A percentile compares a stretch with the other conserved stretches of the same genome.
phyloP scores from a whole-genome alignment of 2,797 vertebrate genomes.

The Lacerta agilis region DNA sequence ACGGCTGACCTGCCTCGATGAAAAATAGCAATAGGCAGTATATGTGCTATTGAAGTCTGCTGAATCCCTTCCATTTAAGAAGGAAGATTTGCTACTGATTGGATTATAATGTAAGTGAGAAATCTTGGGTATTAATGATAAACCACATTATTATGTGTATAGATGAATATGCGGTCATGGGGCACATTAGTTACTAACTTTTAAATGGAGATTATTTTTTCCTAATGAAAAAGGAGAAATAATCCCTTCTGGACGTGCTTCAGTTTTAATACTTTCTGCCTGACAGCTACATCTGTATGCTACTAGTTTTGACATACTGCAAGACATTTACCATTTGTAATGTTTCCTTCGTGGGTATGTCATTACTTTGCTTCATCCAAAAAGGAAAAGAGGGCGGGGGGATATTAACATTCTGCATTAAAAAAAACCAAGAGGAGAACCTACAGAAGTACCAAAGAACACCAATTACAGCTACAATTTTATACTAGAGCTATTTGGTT shows the following conservation, averaged over 20 bases:
- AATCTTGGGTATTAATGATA: constrained; percentile 60
- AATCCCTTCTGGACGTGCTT: constrained; percentile 67
- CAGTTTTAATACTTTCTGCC: constrained; percentile 58
- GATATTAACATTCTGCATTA: neutral
- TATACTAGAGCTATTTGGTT: neutral
- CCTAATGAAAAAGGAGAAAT: constrained; percentile 65
- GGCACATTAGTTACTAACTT: constrained; percentile 61
- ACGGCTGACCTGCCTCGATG: neutral
- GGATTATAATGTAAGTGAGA: constrained; percentile 66
- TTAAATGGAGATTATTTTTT: constrained; percentile 62
- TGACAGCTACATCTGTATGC: constrained; percentile 50
- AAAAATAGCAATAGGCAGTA: constrained; percentile 13
- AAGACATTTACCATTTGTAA: constrained; percentile 49
- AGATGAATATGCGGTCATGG: constrained; percentile 65
- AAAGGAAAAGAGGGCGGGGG: neutral
- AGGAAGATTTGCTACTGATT: constrained; percentile 62
- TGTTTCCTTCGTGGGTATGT: neutral
- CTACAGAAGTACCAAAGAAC: neutral
- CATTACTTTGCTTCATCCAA: neutral
- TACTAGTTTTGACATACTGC: constrained; percentile 30
- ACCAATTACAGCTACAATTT: neutral
- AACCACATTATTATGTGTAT: constrained; percentile 60
- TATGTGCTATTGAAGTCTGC: constrained; percentile 25
- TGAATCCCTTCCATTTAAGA: constrained; percentile 43
- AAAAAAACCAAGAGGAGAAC: constrained; percentile 1